Evolutionary conservation across 2,113 vertebrate species (phyloP), one percentile per base, ranked within the genome.

Genomic region (Okapia johnstoni): DNA sequence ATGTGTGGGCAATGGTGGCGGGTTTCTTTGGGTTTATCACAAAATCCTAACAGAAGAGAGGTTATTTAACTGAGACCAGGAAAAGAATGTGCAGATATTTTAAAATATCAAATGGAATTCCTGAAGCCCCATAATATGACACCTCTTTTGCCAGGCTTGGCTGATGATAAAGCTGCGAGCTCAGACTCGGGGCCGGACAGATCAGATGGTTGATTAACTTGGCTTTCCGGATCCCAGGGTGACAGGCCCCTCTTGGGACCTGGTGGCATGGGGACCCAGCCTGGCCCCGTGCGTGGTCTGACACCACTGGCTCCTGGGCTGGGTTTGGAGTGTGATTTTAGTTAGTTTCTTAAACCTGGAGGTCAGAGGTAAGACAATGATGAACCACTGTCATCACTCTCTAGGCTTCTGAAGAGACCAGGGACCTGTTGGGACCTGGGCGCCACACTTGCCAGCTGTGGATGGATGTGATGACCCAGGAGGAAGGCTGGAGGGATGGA

Each of bases 11-110:
- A 50, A 46, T 2, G n/a, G 88, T 2, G 60, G 52, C 0, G 9
- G 26, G 19, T 40, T 81, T 85, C 80, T 52, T 52, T 10, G n/a
- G 70, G 85, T 91, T 79, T 76, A 58, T 73, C 94, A 95, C 85
- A 97, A 96, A 95, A 96, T 73, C 83, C 61, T 60, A 77, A 90
- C 36, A 80, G 81, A 81, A 96, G 54, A 90, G 80, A 94, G 80
- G 48, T 21, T 48, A 55, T 1, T 92, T 73, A 76, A 57, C 81
- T 0, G 5, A 66, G 93, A 73, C 60, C 36, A 10, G 80, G 11
- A 79, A 79, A 87, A 86, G 77, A 89, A 91, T 1, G 25, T 30
- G 52, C 54, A 95, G 63, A 83, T 43, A 88, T 50, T 83, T 90
- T 4, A 33, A 92, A 83, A 86, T 26, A 54, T 15, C 60, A 77